Conservation (phyloP, 1,140 invertebrate species). For the Ptiloglossa arizonensis region DNA sequence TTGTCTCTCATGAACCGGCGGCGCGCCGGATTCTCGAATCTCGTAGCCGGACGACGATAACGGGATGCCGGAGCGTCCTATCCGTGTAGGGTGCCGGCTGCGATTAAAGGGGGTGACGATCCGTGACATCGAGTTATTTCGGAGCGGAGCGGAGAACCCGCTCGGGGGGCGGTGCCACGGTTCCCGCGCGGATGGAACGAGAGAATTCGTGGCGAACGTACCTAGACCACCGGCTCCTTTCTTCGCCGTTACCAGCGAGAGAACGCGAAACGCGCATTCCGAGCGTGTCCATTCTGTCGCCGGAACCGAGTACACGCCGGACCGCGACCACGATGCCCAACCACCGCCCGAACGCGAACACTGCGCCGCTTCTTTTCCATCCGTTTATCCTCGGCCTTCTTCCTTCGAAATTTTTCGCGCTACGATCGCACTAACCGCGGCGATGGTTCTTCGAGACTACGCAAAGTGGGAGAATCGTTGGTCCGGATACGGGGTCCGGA, state of each 20-base stretch:
- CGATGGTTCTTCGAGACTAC: too few relatives aligned
- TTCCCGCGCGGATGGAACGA: conserved; percentile 37
- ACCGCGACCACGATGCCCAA: conserved; percentile 65
- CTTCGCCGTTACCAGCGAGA: conserved; percentile 26
- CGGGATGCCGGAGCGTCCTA: conserved; percentile 26
- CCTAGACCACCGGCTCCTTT: conserved; percentile 54
- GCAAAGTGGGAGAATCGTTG: too few relatives aligned
- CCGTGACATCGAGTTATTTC: conserved; percentile 72
- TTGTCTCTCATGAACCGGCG: conserved; percentile 56
- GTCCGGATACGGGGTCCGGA: conserved; percentile 8
- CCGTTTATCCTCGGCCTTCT: too few relatives aligned
- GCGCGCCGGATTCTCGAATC: conserved; percentile 33
- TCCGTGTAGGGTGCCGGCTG: conserved; percentile 43
- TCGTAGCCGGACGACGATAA: background rate
- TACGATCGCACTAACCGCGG: too few relatives aligned
- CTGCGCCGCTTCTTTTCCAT: conserved; percentile 8
- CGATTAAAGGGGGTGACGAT: conserved; percentile 66
- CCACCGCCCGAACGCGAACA: conserved; percentile 46
- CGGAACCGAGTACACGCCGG: conserved; percentile 50
- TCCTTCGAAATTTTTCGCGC: too few relatives aligned
- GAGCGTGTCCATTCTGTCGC: conserved; percentile 69
- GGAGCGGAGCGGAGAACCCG: conserved; percentile 50
- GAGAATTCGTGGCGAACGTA: conserved; percentile 67
- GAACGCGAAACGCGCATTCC: conserved; percentile 67
- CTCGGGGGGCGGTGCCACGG: conserved; percentile 44